phyloP scores from a whole-genome alignment of 2,113 vertebrate genomes.

The Anhinga rufa region DNA sequence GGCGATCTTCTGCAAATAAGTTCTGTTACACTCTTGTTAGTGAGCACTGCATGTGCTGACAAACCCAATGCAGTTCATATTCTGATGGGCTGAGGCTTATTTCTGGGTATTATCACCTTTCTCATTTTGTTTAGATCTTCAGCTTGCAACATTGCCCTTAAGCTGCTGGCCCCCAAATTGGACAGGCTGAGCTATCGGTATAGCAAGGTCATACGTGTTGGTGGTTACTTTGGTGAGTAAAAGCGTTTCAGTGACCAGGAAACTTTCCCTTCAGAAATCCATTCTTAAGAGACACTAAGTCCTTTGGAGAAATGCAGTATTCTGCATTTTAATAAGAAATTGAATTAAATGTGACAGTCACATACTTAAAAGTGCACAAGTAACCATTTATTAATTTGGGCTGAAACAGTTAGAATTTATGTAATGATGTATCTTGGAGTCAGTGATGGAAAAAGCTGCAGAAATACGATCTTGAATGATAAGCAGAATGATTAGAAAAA shows the following conservation, averaged over 20 bases:
- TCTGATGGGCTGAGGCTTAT: not conserved
- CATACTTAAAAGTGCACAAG: not conserved
- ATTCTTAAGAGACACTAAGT: not conserved
- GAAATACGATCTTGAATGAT: not conserved
- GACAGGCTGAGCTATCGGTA: constrained; percentile 71
- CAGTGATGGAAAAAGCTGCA: not conserved
- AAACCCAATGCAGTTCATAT: not conserved
- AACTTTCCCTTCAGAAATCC: not conserved
- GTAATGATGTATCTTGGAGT: not conserved
- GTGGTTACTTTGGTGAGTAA: constrained; percentile 74
- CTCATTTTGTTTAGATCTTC: constrained; percentile 71
- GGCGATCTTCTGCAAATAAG: not conserved
- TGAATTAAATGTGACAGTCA: not conserved
- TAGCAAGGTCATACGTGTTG: constrained; percentile 72
- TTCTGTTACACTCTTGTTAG: not conserved
- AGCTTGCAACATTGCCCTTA: constrained; percentile 79
- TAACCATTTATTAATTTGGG: not conserved
- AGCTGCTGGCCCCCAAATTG: constrained; percentile 71
- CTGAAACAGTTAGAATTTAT: not conserved
- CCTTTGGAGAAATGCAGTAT: not conserved
- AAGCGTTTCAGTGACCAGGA: not conserved
- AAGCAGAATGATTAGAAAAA: not conserved
- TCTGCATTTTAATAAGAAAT: not conserved
- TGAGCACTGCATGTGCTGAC: not conserved
- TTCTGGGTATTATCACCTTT: not conserved